These are phyloP conservation scores for Pseudomyrmex cubaensis DNA, from an alignment of 1,140 invertebrate genomes.

Conservation along the genomic window DNA sequence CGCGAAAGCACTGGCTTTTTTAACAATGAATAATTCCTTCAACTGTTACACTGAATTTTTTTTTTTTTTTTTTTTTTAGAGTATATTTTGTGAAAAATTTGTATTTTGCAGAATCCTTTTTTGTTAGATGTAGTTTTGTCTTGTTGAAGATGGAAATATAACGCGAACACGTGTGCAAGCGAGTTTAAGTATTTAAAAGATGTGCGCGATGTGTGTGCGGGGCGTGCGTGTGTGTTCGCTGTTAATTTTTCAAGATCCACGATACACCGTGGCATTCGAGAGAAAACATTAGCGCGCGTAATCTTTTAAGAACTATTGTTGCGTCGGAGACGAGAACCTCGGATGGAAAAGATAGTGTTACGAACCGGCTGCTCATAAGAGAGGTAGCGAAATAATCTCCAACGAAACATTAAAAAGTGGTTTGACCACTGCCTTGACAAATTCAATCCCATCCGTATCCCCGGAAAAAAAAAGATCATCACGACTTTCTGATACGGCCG, in stretches of 20 bases:
- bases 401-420: conserved; percentile 63
- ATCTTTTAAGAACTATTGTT: conserved; percentile 61
- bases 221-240: neutral
- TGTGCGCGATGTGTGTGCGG: no score
- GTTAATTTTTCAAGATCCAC: neutral
- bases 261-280: neutral
- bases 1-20: neutral
- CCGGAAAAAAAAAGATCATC: conserved; percentile 21
- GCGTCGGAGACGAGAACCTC: conserved; percentile 13
- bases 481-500: conserved; percentile 52
- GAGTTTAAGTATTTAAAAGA: neutral
- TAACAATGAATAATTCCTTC: neutral
- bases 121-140: neutral
- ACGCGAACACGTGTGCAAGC: neutral
- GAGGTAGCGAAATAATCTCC: conserved; percentile 66
- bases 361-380: conserved; percentile 49
- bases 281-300: conserved; percentile 15
- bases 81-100: no score
- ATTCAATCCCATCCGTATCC: conserved; percentile 58
- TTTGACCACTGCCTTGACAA: conserved; percentile 64
- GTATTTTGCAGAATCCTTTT: no score
- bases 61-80: no score
- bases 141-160: neutral
- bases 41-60: neutral
- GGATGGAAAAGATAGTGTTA: conserved; percentile 57